A percentile compares a stretch with the other conserved stretches of the same genome.
These are phyloP conservation scores for Zootermopsis nevadensis DNA, from an alignment of 2,888 invertebrate species.

Conservation along the genomic window DNA sequence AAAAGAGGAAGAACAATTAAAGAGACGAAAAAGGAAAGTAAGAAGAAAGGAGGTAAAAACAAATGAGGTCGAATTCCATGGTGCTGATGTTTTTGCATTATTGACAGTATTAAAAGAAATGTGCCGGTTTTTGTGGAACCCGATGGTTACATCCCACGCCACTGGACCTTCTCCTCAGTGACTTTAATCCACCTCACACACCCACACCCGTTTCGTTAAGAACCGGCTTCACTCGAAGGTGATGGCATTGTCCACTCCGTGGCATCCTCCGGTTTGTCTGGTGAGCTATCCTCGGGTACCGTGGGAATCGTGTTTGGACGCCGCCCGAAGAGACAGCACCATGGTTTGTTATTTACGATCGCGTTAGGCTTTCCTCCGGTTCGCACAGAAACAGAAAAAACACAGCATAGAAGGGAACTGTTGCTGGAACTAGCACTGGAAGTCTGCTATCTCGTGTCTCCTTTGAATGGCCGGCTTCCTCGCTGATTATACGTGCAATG, in stretches of 20 bases:
- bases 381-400: slow-evolving; percentile 3
- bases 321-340: slow-evolving; percentile 1
- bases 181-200: no score
- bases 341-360: slow-evolving; percentile 10
- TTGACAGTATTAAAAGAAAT: no score
- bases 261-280: background rate
- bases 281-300: background rate
- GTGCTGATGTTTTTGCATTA: no score
- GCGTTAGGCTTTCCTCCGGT: background rate
- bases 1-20: no score
- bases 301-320: background rate
- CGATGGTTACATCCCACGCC: no score
- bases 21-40: no score
- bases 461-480: background rate
- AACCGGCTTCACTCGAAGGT: background rate
- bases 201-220: no score
- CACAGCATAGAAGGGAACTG: background rate
- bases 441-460: background rate
- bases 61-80: no score
- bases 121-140: no score
- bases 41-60: no score
- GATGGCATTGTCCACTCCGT: background rate
- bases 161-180: no score
- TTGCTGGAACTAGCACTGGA: background rate
- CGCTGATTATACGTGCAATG: background rate